Evolutionary conservation across 2,888 invertebrate genomes (phyloP), one percentile per base, ranked within the genome.

Genomic region (Microctonus aethiopoides): DNA sequence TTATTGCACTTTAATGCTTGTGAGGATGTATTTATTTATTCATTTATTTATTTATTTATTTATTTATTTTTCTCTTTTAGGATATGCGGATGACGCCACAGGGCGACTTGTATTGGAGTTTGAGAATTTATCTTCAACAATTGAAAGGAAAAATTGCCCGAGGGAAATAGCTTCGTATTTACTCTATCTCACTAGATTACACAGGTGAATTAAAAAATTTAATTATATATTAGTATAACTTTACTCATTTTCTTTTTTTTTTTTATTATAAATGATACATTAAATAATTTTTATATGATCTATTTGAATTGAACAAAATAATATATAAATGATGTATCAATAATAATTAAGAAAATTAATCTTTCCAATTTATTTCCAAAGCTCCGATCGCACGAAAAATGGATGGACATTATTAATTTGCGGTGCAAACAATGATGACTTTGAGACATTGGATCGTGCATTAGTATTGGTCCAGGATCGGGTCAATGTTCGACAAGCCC

Each of bases 141-240:
- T 91, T 78, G 87, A 88, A 80, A 90, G 91, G 74, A 89, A 89
- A 72, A 87, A 91, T 71, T 90, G 91, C 77, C 90, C 91, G 82
- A 90, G 91, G 79, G 92, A 93, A 87, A 89, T 93, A 76, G 92
- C 93, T 72, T 90, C 92, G 76, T 88, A 93, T 75, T 87, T 93
- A 75, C 89, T 93, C 83, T 93, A 92, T 88, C 93, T 92, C 87
- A 89, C 90, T 76, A 90, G 92, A 75, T 89, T 93, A 80, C 91
- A 92, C 78, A 91, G 91, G 93, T 93, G 89, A 90, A 74, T 67
- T 29, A 29, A n/a, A n/a, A n/a, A n/a, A n/a, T n/a, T n/a, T n/a
- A n/a, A n/a, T n/a, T n/a, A n/a, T n/a, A n/a, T n/a, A n/a, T n/a
- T n/a, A n/a, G n/a, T n/a, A n/a, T n/a, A n/a, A n/a, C n/a, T n/a